A percentile compares a stretch with the other conserved stretches of the same genome.
These are phyloP conservation scores for Pluvianellus socialis DNA, from an alignment of 2,113 vertebrate genomes.

Conservation along the genomic window DNA sequence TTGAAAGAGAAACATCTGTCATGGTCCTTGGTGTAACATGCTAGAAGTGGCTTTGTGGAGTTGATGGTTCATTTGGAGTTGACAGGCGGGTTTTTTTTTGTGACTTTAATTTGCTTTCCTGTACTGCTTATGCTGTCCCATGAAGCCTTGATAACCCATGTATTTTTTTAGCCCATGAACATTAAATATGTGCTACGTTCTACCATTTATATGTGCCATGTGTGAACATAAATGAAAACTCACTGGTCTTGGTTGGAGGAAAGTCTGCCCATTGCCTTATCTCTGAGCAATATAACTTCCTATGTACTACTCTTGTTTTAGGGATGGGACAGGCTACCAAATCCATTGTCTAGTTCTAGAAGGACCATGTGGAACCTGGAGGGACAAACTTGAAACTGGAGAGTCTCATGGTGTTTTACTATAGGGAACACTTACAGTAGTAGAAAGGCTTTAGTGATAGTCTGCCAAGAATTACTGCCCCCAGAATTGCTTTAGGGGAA, in stretches of 20 bases:
- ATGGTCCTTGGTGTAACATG: neutral
- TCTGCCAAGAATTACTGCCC: neutral
- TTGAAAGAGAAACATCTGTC: slow-evolving; percentile 29
- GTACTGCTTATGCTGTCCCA: neutral
- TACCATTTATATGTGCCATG: neutral
- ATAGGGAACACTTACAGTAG: neutral
- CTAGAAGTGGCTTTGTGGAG: neutral
- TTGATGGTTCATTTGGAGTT: neutral
- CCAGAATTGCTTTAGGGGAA: neutral
- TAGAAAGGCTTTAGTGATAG: neutral
- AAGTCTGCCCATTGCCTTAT: neutral
- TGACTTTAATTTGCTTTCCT: neutral
- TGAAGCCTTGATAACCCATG: neutral
- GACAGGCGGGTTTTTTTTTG: neutral
- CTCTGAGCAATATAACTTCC: neutral
- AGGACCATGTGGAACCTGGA: neutral
- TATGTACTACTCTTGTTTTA: neutral
- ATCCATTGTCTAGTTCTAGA: neutral
- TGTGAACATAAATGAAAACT: neutral
- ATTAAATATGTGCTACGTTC: rapidly evolving
- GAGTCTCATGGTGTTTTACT: neutral
- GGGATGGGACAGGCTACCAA: neutral
- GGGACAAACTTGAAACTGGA: neutral
- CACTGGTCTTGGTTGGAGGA: neutral
- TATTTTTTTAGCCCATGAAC: neutral